A percentile compares a stretch with the other conserved stretches of the same genome.
These are phyloP conservation scores for Acanthornis magna DNA, from an alignment of 2,797 vertebrate species.

Conservation along the genomic window DNA sequence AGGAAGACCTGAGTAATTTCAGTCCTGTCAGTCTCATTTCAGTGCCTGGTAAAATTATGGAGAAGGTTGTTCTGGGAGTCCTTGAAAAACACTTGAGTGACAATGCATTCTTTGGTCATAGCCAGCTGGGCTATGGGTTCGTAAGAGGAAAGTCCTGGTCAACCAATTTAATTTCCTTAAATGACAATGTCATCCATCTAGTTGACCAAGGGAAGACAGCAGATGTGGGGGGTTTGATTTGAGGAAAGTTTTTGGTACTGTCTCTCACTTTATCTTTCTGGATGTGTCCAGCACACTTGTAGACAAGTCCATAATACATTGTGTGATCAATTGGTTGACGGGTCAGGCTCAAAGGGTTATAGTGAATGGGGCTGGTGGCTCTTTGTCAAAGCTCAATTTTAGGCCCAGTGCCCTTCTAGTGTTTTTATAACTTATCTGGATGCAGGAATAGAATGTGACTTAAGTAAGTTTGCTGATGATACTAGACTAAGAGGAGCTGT, in stretches of 20 bases:
- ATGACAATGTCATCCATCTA: neutral
- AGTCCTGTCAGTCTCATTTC: neutral
- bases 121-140: neutral
- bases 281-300: neutral
- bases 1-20: neutral
- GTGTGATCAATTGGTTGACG: too few species aligned
- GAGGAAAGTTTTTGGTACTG: neutral
- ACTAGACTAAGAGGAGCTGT: neutral
- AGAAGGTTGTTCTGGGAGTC: neutral
- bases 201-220: neutral
- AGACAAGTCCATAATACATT: neutral
- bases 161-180: neutral
- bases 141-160: neutral
- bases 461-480: neutral
- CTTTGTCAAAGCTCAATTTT: neutral
- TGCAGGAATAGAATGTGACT: neutral
- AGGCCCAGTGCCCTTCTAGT: neutral
- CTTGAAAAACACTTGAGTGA: neutral
- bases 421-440: neutral
- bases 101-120: neutral
- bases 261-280: neutral
- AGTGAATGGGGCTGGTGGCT: neutral
- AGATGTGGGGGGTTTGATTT: accelerated
- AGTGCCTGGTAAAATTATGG: neutral
- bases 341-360: neutral